phyloP scores from a whole-genome alignment of 30 jellyfish, hydroid and myxozoan species.

The Pseudorhiza aurosa region DNA sequence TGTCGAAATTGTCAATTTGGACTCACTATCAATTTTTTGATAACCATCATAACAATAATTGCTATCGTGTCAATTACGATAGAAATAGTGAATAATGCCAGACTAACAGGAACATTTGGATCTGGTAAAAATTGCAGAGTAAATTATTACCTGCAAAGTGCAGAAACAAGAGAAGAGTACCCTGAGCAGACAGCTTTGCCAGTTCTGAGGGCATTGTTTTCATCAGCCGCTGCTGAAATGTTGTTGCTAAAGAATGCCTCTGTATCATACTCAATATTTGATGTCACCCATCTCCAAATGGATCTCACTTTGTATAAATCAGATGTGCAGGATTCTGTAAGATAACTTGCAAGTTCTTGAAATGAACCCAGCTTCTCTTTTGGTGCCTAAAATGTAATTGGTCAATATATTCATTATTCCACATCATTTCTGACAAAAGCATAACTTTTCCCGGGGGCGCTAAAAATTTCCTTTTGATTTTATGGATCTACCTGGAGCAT shows the following conservation, averaged over 20 bases:
- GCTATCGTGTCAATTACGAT: too few relatives aligned
- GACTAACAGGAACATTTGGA: too few relatives aligned
- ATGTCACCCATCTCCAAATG: slow-evolving; percentile 85
- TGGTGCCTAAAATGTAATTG: slow-evolving; percentile 73
- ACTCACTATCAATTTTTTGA: too few relatives aligned
- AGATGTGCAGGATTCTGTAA: slow-evolving; percentile 43
- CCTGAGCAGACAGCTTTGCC: slow-evolving; percentile 85
- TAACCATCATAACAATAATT: too few relatives aligned
- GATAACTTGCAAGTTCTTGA: slow-evolving; percentile 42
- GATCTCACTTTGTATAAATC: slow-evolving; percentile 61
- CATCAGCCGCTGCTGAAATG: slow-evolving; percentile 23
- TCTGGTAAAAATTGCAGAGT: not conserved
- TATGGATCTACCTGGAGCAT: not conserved
- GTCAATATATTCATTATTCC: too few relatives aligned
- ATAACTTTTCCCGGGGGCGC: too few relatives aligned
- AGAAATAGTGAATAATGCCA: not conserved
- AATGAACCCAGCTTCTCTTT: slow-evolving; percentile 19
- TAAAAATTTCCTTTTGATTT: not conserved
- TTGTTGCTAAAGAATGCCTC: slow-evolving; percentile 47
- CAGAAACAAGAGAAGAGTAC: slow-evolving; percentile 53
- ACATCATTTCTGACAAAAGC: too few relatives aligned
- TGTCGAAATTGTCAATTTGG: too few relatives aligned
- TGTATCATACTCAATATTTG: slow-evolving; percentile 69
- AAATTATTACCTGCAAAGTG: slow-evolving; percentile 66
- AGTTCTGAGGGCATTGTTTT: slow-evolving; percentile 23